Evolutionary conservation across 2,888 invertebrate species (phyloP).

Genomic region (Lithodes maja): DNA sequence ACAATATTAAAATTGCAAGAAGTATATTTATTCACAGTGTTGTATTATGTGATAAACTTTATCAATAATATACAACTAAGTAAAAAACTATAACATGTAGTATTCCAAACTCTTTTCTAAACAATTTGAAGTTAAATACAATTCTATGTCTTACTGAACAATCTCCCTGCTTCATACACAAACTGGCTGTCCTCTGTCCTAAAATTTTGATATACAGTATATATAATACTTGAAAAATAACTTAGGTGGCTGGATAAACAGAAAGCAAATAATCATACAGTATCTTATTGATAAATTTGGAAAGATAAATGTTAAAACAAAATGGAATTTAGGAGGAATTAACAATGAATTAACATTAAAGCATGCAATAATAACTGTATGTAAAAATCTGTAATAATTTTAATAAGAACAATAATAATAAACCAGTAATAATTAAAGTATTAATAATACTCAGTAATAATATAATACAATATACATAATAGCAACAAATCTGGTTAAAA

Average conservation of each 20-base stretch:
- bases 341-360: no score
- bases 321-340: neutral
- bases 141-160: constrained; percentile 61
- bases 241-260: constrained; percentile 16
- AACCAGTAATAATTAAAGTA: no score
- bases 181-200: constrained; percentile 61
- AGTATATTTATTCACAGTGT: constrained; percentile 56
- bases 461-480: neutral
- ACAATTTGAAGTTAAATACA: constrained; percentile 64
- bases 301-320: neutral
- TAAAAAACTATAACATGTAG: constrained; percentile 66
- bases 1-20: constrained; percentile 53
- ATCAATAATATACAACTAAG: constrained; percentile 62
- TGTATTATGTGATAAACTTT: constrained; percentile 60
- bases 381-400: no score
- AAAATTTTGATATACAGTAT: constrained; percentile 55
- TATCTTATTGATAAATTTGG: neutral
- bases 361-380: no score
- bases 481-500: constrained; percentile 32
- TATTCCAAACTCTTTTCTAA: constrained; percentile 65
- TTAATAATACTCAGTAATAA: no score
- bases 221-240: neutral
- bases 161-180: constrained; percentile 62
- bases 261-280: neutral
- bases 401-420: no score